Conservation (phyloP, 1,140 invertebrate genomes). For the Pogonomyrmex barbatus region DNA sequence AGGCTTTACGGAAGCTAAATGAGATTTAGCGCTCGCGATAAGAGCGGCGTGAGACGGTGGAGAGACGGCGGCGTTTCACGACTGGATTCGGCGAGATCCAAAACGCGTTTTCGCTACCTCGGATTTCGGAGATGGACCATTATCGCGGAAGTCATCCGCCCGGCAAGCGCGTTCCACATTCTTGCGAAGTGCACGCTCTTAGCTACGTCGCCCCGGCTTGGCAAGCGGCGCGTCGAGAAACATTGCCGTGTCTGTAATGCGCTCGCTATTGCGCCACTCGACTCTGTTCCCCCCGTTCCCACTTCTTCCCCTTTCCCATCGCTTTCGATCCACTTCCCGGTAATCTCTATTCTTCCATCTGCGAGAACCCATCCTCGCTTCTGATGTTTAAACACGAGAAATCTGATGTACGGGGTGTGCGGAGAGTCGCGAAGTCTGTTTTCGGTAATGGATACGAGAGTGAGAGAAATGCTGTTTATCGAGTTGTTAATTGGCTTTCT, state of each 20-base stretch:
- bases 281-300: constrained; percentile 2
- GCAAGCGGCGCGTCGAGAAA: constrained; percentile 35
- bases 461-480: not conserved
- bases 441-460: not conserved
- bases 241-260: constrained; percentile 41
- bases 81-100: constrained; percentile 24
- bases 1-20: not conserved
- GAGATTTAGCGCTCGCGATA: constrained; percentile 11
- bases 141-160: constrained; percentile 32
- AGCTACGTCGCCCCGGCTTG: constrained; percentile 16
- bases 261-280: constrained; percentile 43
- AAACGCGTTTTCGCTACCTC: constrained; percentile 30
- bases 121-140: constrained; percentile 43
- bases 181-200: constrained; percentile 16
- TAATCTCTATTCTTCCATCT: constrained; percentile 39
- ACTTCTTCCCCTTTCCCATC: constrained; percentile 35
- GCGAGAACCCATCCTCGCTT: constrained; percentile 1
- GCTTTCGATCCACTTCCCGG: constrained; percentile 40
- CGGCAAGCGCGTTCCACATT: constrained; percentile 10
- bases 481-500: not conserved
- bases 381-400: constrained; percentile 36
- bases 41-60: not conserved
- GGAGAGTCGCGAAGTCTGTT: not conserved
- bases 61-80: constrained; percentile 13
- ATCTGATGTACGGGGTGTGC: not conserved